phyloP scores from a whole-genome alignment of 2,797 vertebrate genomes.

The Leptoclinus maculatus region DNA sequence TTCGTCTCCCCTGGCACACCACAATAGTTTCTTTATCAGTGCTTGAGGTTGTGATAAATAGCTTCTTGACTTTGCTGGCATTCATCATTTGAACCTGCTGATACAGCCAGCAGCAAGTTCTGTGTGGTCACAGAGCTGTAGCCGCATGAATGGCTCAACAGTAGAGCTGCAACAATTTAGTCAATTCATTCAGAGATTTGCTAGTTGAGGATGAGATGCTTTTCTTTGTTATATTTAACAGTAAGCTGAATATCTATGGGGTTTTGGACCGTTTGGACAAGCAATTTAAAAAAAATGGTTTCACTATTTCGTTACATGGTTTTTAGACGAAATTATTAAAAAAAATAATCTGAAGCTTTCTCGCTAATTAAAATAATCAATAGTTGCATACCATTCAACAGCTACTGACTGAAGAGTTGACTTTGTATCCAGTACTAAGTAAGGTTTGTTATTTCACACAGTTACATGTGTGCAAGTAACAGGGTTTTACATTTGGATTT shows the following conservation, averaged over 20 bases:
- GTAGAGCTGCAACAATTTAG: neutral
- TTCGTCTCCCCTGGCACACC: neutral
- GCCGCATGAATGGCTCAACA: neutral
- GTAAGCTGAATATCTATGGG: neutral
- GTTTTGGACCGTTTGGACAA: neutral
- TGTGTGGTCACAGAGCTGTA: constrained; percentile 16
- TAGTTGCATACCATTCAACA: neutral
- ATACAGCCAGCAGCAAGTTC: constrained; percentile 16
- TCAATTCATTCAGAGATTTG: neutral
- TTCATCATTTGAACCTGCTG: constrained; percentile 41
- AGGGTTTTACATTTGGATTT: neutral
- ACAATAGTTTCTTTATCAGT: constrained; percentile 38
- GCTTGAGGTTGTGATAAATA: constrained; percentile 40
- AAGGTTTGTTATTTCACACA: no score
- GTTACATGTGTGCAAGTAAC: neutral
- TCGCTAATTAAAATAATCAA: neutral
- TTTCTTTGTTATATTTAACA: constrained; percentile 5
- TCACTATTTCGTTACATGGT: neutral
- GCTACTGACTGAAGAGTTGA: neutral
- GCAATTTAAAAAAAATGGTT: neutral
- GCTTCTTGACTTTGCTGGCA: constrained; percentile 13
- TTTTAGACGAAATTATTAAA: neutral
- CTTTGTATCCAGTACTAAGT: neutral
- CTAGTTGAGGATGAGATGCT: neutral
- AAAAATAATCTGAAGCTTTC: no score